Percentiles rank a stretch among this genome's conserved stretches.
phyloP scores from a whole-genome alignment of 2,113 vertebrate genomes.

The Vidua macroura region DNA sequence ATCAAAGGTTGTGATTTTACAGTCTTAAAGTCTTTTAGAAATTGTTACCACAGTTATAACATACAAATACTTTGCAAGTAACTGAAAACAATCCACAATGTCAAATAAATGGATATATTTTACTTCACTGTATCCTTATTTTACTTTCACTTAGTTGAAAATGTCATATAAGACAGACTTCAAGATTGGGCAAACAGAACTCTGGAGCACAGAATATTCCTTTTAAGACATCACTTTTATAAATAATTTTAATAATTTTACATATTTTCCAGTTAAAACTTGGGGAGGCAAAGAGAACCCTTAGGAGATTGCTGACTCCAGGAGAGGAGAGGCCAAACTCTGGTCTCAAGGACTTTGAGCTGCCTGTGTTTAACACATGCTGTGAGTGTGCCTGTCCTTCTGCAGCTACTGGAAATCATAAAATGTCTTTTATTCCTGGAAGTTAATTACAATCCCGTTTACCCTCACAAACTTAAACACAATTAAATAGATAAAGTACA shows the following conservation, averaged over 20 bases:
- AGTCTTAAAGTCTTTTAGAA: neutral
- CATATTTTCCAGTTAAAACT: neutral
- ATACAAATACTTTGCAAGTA: neutral
- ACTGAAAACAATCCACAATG: neutral
- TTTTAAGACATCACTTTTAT: neutral
- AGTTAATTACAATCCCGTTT: neutral
- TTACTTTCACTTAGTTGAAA: neutral
- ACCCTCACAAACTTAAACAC: neutral
- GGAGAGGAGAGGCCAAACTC: neutral
- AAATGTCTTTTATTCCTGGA: neutral
- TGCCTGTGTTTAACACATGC: neutral
- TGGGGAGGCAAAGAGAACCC: neutral
- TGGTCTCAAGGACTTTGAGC: neutral
- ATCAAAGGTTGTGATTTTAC: neutral
- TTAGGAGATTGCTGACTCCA: neutral
- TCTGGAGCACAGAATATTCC: neutral
- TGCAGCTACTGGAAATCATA: neutral
- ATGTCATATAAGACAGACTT: neutral
- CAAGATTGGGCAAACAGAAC: neutral
- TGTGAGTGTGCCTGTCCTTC: neutral
- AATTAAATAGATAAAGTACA: neutral
- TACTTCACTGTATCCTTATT: neutral
- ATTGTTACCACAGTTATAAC: neutral
- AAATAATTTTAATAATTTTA: neutral
- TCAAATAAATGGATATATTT: neutral